Conservation (phyloP, 2,888 invertebrate species). For the Parapristionchus giblindavisi region DNA sequence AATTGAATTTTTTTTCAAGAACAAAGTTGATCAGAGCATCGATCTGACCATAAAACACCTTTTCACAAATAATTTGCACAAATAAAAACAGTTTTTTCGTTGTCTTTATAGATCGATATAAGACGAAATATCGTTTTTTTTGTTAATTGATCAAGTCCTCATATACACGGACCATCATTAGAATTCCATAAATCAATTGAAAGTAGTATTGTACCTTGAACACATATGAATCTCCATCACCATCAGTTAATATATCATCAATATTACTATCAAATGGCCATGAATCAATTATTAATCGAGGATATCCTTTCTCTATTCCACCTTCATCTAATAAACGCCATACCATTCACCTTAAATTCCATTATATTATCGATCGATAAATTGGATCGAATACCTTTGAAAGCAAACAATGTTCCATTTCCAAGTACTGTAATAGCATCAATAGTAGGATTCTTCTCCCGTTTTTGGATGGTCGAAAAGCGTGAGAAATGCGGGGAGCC, state of each 20-base stretch:
- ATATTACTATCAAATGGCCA: conserved; percentile 82
- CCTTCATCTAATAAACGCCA: conserved; percentile 84
- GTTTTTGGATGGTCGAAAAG: too few relatives aligned
- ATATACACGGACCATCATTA: too few relatives aligned
- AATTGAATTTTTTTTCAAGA: too few relatives aligned
- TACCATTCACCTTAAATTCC: conserved; percentile 78
- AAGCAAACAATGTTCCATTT: conserved; percentile 86
- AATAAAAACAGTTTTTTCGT: too few relatives aligned
- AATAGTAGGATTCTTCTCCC: conserved; percentile 67
- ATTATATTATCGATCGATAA: not conserved
- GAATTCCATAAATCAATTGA: too few relatives aligned
- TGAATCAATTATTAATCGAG: conserved; percentile 80
- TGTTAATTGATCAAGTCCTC: too few relatives aligned
- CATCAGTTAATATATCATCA: conserved; percentile 84
- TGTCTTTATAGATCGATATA: too few relatives aligned
- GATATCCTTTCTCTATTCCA: conserved; percentile 85
- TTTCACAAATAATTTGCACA: not conserved
- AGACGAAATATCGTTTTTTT: too few relatives aligned
- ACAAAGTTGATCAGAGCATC: too few relatives aligned
- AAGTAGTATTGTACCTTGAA: too few relatives aligned
- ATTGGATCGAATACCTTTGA: conserved; percentile 78
- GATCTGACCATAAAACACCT: too few relatives aligned
- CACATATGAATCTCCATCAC: conserved; percentile 95
- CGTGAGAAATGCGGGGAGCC: too few relatives aligned
- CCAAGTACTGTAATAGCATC: conserved; percentile 90